A percentile compares a stretch with the other conserved stretches of the same genome.
phyloP scores from a whole-genome alignment of 2,888 invertebrate genomes.

The Pimpla rufipes region DNA sequence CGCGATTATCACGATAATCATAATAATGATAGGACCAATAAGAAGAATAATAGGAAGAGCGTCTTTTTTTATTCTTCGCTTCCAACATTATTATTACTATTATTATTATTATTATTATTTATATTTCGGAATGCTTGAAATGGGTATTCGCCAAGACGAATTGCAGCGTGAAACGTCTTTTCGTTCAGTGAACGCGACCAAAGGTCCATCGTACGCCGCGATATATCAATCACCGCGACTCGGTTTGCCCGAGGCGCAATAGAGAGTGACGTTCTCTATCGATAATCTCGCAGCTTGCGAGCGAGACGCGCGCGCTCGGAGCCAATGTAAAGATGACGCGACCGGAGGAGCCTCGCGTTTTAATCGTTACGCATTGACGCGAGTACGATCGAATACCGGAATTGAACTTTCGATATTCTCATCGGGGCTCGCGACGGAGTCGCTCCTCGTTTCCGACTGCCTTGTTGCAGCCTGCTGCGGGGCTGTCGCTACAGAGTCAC shows the following conservation, averaged over 20 bases:
- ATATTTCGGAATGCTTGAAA: too few relatives aligned
- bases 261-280: conserved; percentile 38
- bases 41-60: conserved; percentile 28
- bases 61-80: conserved; percentile 22
- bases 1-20: conserved; percentile 55
- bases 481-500: too few relatives aligned
- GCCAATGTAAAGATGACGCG: conserved; percentile 68
- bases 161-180: conserved; percentile 5
- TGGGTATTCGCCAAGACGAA: too few relatives aligned
- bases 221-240: conserved; percentile 30
- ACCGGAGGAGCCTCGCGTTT: conserved; percentile 28
- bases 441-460: too few relatives aligned
- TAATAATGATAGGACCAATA: conserved; percentile 37
- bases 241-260: conserved; percentile 15
- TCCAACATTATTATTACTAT: too few relatives aligned
- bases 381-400: conserved; percentile 18
- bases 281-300: conserved; percentile 65
- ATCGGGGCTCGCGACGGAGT: too few relatives aligned
- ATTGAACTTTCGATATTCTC: too few relatives aligned
- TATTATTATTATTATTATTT: too few relatives aligned
- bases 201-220: conserved; percentile 23
- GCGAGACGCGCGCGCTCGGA: conserved; percentile 36
- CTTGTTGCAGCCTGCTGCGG: too few relatives aligned
- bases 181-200: conserved; percentile 1
- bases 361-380: conserved; percentile 2